Conservation (phyloP, 2,888 invertebrate genomes). For the Theodoxus fluviatilis region DNA sequence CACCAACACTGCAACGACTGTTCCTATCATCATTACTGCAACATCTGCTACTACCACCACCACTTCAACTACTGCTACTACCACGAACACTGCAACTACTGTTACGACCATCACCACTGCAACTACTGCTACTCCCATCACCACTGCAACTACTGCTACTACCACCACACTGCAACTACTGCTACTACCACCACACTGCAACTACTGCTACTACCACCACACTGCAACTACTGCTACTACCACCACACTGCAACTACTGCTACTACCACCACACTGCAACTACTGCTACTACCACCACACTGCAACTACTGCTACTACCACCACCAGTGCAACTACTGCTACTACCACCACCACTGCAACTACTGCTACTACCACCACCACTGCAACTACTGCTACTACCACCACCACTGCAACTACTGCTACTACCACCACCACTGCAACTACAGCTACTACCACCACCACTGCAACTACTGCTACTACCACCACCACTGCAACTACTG, state of each 20-base stretch:
- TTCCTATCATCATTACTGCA: too few relatives aligned
- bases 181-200: constrained; percentile 12
- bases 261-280: constrained; percentile 8
- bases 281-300: neutral
- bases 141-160: constrained; percentile 9
- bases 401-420: constrained; percentile 13
- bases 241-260: constrained; percentile 10
- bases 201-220: too few relatives aligned
- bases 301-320: constrained; percentile 10
- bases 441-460: too few relatives aligned
- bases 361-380: constrained; percentile 10
- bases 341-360: constrained; percentile 12
- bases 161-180: constrained; percentile 9
- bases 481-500: neutral
- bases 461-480: neutral
- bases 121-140: neutral
- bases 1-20: too few relatives aligned
- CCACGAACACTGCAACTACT: too few relatives aligned
- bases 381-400: constrained; percentile 14
- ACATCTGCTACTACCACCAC: constrained; percentile 13
- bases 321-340: constrained; percentile 8
- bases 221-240: constrained; percentile 17
- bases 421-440: too few relatives aligned
- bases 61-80: constrained; percentile 16
- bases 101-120: too few relatives aligned